Conservation (phyloP, 2,113 vertebrate genomes). For the Eonycteris spelaea region DNA sequence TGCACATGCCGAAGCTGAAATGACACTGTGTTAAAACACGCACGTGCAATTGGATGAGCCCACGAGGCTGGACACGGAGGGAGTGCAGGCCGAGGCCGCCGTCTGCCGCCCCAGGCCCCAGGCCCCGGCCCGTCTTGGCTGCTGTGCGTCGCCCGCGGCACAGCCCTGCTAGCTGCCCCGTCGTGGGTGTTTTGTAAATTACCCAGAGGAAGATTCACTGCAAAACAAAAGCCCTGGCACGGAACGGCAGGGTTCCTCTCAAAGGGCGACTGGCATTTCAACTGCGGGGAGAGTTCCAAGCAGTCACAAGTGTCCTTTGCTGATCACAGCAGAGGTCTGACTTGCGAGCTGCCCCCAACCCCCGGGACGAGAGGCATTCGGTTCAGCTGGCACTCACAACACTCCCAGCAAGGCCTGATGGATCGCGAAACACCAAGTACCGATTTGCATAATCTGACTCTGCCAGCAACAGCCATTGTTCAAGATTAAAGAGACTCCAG, state of each 20-base stretch:
- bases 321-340: constrained; percentile 60
- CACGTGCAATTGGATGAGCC: background rate
- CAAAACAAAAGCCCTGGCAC: background rate
- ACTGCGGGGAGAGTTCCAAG: background rate
- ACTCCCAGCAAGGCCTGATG: constrained; percentile 75
- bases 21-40: background rate
- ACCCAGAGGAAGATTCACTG: background rate
- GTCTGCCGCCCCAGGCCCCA: constrained; percentile 70
- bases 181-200: background rate
- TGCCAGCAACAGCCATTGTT: constrained; percentile 79
- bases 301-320: background rate
- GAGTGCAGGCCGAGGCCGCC: constrained; percentile 49
- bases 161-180: constrained; percentile 11
- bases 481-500: constrained; percentile 77
- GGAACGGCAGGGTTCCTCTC: constrained; percentile 1
- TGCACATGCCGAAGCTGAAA: background rate
- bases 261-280: background rate
- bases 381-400: constrained; percentile 26
- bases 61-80: constrained; percentile 29
- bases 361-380: constrained; percentile 42
- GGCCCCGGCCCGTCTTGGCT: constrained; percentile 63
- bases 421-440: constrained; percentile 77
- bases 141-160: constrained; percentile 30
- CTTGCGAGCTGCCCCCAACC: background rate
- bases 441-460: constrained; percentile 83